phyloP scores from a whole-genome alignment of 1,140 invertebrate genomes.

The Popillia japonica region DNA sequence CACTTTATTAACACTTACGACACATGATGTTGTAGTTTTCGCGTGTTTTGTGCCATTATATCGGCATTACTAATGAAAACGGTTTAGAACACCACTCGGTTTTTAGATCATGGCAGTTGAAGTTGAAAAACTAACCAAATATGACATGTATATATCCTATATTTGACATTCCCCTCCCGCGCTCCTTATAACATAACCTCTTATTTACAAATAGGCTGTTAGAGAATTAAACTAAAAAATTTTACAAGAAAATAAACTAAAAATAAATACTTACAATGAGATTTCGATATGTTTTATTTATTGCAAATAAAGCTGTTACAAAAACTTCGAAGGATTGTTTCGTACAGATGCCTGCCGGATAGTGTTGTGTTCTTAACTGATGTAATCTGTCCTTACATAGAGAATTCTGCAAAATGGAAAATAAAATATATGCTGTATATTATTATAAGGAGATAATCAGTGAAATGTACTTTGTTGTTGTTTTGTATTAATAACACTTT shows the following conservation, averaged over 20 bases:
- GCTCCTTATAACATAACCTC: constrained; percentile 35
- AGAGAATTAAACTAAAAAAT: background rate
- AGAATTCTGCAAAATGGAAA: no score
- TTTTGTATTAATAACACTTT: no score
- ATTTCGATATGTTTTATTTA: background rate
- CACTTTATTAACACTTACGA: background rate
- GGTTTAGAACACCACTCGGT: background rate
- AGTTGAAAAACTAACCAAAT: background rate
- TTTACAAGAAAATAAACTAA: background rate
- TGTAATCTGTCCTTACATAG: no score
- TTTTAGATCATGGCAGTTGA: background rate
- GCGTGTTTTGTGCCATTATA: background rate
- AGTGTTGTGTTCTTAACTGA: background rate
- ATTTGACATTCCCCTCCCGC: no score
- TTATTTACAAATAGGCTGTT: background rate
- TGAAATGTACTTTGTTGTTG: no score
- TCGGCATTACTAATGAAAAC: background rate
- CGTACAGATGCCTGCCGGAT: background rate
- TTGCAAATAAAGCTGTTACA: background rate
- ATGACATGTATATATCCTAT: constrained; percentile 8
- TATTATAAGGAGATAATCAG: no score
- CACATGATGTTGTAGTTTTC: background rate
- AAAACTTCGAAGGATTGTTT: background rate
- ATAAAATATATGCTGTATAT: no score
- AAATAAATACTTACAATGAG: background rate